Conservation (phyloP, 1,140 invertebrate species). For the Conus ventricosus region DNA sequence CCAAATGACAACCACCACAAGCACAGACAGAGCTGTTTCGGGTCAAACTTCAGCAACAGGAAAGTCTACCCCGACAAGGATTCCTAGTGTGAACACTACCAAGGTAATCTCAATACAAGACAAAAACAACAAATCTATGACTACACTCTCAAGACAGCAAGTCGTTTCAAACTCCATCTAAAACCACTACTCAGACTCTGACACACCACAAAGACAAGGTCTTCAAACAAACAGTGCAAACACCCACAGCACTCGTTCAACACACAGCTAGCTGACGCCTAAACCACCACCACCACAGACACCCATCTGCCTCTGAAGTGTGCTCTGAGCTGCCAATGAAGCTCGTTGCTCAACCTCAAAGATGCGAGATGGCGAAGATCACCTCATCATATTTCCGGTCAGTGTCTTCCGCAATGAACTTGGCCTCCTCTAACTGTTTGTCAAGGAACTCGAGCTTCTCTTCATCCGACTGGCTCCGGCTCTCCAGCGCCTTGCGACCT, state of each 20-base stretch:
- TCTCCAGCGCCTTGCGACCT: conserved; percentile 68
- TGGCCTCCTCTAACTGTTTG: conserved; percentile 99
- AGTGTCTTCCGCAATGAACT: conserved; percentile 99
- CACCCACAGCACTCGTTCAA: background rate
- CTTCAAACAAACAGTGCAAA: background rate
- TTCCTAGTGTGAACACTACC: too few relatives aligned
- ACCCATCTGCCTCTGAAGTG: background rate
- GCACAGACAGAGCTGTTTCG: too few relatives aligned
- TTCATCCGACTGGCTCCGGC: conserved; percentile 96
- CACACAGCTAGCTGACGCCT: background rate
- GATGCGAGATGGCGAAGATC: conserved; percentile 51
- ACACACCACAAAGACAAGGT: too few relatives aligned
- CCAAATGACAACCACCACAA: too few relatives aligned
- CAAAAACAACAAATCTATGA: too few relatives aligned
- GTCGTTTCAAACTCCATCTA: too few relatives aligned
- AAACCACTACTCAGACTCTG: too few relatives aligned
- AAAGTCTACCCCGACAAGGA: too few relatives aligned
- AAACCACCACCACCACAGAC: background rate
- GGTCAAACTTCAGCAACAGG: too few relatives aligned
- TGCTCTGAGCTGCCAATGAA: background rate
- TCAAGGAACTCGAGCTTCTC: conserved; percentile 99
- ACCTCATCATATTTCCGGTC: conserved; percentile 99
- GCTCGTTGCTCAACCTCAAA: background rate
- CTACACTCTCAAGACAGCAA: too few relatives aligned
- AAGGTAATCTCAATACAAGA: too few relatives aligned